phyloP scores from a whole-genome alignment of 1,140 invertebrate species.

The Brachionus koreanus region DNA sequence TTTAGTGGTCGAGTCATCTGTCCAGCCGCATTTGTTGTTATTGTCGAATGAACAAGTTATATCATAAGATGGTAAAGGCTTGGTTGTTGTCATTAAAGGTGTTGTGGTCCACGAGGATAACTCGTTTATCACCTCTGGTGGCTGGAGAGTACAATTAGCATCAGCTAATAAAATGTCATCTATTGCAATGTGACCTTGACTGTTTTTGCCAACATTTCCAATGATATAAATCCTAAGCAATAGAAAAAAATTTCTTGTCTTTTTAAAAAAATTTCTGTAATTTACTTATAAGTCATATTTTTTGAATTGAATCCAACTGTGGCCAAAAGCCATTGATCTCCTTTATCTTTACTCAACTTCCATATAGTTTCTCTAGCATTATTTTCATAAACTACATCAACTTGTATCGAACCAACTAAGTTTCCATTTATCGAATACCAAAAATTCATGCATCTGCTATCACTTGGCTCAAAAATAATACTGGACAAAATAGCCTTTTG shows the following conservation, averaged over 20 bases:
- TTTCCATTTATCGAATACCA: constrained; percentile 54
- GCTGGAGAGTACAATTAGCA: constrained; percentile 46
- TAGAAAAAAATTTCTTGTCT: background rate
- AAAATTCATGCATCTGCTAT: background rate
- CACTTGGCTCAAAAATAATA: background rate
- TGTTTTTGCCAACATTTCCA: background rate
- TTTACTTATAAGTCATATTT: constrained; percentile 28
- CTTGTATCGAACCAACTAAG: constrained; percentile 49
- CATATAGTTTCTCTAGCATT: constrained; percentile 6
- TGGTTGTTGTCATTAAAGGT: constrained; percentile 48
- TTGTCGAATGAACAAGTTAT: constrained; percentile 18
- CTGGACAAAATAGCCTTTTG: background rate
- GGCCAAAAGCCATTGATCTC: constrained; percentile 5
- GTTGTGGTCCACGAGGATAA: constrained; percentile 46
- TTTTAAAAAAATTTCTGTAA: background rate
- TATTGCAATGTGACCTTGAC: constrained; percentile 25
- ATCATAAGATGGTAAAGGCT: background rate
- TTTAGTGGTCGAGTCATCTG: constrained; percentile 46
- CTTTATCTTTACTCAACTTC: constrained; percentile 27
- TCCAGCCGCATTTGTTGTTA: constrained; percentile 61
- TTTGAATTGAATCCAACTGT: background rate
- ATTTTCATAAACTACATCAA: constrained; percentile 44
- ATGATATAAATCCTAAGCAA: background rate
- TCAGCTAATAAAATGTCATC: constrained; percentile 16
- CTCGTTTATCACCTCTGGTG: constrained; percentile 48